Percentiles rank a stretch among this genome's conserved stretches.
phyloP scores from a whole-genome alignment of 2,113 vertebrate genomes.

The Struthidea cinerea region DNA sequence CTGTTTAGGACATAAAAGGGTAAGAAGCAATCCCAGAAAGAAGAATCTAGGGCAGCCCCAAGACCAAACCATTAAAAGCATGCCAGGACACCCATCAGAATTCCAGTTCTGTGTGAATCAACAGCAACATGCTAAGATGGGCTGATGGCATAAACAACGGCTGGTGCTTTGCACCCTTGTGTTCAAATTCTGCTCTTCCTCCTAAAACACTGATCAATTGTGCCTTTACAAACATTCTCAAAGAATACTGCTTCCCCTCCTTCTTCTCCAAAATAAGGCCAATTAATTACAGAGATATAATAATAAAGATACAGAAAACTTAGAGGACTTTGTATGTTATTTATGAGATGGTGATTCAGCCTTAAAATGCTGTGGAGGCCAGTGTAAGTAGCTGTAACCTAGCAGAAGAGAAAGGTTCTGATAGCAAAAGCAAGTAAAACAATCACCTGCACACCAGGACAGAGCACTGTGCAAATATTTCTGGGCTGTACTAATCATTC shows the following conservation, averaged over 20 bases:
- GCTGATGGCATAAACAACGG: neutral
- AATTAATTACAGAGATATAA: neutral
- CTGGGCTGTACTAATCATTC: neutral
- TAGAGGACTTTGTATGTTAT: neutral
- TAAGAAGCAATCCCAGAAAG: neutral
- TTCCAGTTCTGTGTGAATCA: neutral
- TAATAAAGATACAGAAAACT: conserved; percentile 1
- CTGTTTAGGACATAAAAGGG: neutral
- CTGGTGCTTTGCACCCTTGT: neutral
- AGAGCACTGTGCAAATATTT: neutral
- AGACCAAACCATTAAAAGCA: neutral
- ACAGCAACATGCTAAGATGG: neutral
- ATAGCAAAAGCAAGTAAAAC: neutral
- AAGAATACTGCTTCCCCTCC: neutral
- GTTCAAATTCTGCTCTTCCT: neutral
- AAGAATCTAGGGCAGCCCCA: neutral
- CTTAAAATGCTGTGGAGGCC: neutral
- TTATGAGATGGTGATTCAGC: neutral
- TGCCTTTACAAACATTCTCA: neutral
- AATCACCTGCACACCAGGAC: neutral
- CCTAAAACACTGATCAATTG: neutral
- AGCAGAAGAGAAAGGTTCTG: neutral
- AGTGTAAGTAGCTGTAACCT: neutral
- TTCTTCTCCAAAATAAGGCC: neutral
- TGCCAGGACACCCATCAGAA: neutral